Conservation (phyloP, 1,140 invertebrate species). For the Hestina assimilis region DNA sequence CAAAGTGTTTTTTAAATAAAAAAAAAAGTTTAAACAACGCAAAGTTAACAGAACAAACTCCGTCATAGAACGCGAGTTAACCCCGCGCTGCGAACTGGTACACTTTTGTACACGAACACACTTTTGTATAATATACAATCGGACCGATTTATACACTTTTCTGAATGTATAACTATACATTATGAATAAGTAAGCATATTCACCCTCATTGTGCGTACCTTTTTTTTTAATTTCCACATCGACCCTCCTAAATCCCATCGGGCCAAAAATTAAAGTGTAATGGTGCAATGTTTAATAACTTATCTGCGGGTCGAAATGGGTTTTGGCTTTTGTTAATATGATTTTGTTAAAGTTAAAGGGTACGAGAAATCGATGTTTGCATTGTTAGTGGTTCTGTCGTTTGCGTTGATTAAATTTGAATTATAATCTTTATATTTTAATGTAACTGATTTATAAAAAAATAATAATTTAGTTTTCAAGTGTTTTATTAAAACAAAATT, state of each 20-base stretch:
- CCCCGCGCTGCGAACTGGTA: constrained; percentile 21
- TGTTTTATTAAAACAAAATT: too few species aligned
- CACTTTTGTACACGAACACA: neutral
- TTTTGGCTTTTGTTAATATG: constrained; percentile 69
- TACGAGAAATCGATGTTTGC: constrained; percentile 32
- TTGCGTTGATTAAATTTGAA: too few species aligned
- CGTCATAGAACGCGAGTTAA: constrained; percentile 22
- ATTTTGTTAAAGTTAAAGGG: constrained; percentile 64
- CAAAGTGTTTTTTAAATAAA: constrained; percentile 36
- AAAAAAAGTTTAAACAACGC: constrained; percentile 45
- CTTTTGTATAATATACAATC: constrained; percentile 9
- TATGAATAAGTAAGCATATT: constrained; percentile 37
- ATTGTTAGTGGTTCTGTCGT: constrained; percentile 11
- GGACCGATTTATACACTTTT: constrained; percentile 10
- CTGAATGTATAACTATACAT: constrained; percentile 21
- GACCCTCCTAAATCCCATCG: constrained; percentile 58
- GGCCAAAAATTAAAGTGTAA: constrained; percentile 73
- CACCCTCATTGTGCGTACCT: constrained; percentile 28
- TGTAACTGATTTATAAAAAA: neutral
- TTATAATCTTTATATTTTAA: neutral
- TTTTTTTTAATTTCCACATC: constrained; percentile 61
- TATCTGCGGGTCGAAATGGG: constrained; percentile 68
- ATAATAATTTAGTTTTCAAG: too few species aligned
- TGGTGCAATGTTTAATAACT: constrained; percentile 74
- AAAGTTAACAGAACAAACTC: constrained; percentile 38